Base-by-base conservation (phyloP, 2,888 invertebrate species). In the Dichetophora obliterata region DNA sequence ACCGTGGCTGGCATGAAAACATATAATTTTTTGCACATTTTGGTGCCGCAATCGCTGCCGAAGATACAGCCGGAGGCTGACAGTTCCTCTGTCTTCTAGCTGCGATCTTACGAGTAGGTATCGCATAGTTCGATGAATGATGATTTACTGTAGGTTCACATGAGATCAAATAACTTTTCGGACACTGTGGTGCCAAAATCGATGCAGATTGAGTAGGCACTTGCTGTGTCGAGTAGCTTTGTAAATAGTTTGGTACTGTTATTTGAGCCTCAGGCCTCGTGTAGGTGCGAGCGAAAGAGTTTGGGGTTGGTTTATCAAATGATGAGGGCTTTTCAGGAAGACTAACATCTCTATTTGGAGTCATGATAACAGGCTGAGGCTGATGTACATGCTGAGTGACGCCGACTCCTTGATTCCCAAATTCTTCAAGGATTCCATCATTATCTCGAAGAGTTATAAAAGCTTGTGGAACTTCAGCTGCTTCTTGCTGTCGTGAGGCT, bases 1-100 rank as follows among this genome's bases (percentile, higher is more conserved):
- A 61, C 14, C 81, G 80, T 24, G 86, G 81, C 34, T 82, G 80
- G 73, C 86, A 86, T 71, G 85, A 84, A 77, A 84, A 81, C 11
- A 85, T 43, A 19, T 83, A 86, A 78, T 70, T 86, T 24, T 78
- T 80, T 4, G 86, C 81, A 77, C 86, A 86, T 8, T 84, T 76
- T 37, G 84, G 81, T 2, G 78, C 76, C 6, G 82, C 59, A 34
- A 79, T 75, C 61, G 65, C 43, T 24, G 61, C 61, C 14, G 24
- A 43, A 43, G 37, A 37, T 37, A 3, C 1, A 14, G 43, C 43
- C 6, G 11, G 11, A 3, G 11, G 11, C 43, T 11, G 43, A 43
- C 11, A 43, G 14, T 43, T 11, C 43, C 14, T 43, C 43, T 11
- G 43, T 14, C 11, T 11, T 2, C 43, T 11, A 3, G 2, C 14